phyloP scores from a whole-genome alignment of 2,113 vertebrate genomes.

The Carollia perspicillata region DNA sequence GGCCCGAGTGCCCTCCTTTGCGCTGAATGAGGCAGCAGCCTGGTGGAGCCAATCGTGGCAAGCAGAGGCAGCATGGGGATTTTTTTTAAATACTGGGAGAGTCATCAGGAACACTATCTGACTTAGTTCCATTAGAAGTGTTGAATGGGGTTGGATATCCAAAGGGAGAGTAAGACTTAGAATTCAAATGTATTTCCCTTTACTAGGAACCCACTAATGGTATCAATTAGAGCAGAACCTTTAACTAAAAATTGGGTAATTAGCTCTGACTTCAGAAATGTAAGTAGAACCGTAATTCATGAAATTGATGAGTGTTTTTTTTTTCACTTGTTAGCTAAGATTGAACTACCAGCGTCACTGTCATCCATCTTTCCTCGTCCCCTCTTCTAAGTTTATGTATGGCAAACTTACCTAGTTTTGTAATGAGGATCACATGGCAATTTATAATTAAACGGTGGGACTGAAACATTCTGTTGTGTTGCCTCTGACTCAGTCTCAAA shows the following conservation, averaged over 20 bases:
- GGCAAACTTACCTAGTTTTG: slow-evolving; percentile 25
- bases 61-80: neutral
- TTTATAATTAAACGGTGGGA: slow-evolving; percentile 57
- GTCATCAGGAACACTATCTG: neutral
- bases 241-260: slow-evolving; percentile 48
- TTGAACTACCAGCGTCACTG: neutral
- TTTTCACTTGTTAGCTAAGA: neutral
- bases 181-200: slow-evolving; percentile 45
- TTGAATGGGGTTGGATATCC: slow-evolving; percentile 43
- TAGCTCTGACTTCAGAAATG: slow-evolving; percentile 55
- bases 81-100: neutral
- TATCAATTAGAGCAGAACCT: slow-evolving; percentile 54
- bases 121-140: neutral
- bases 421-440: slow-evolving; percentile 16
- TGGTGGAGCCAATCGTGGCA: neutral
- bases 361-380: neutral
- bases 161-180: slow-evolving; percentile 8
- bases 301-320: neutral
- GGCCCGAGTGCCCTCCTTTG: neutral
- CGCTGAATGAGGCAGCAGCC: neutral
- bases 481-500: slow-evolving; percentile 57
- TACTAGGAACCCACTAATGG: slow-evolving; percentile 31
- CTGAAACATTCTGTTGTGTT: slow-evolving; percentile 44
- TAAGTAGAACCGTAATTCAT: slow-evolving; percentile 47
- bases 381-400: neutral